Base-by-base conservation (phyloP, 2,888 invertebrate genomes). In the Synanthedon vespiformis region DNA sequence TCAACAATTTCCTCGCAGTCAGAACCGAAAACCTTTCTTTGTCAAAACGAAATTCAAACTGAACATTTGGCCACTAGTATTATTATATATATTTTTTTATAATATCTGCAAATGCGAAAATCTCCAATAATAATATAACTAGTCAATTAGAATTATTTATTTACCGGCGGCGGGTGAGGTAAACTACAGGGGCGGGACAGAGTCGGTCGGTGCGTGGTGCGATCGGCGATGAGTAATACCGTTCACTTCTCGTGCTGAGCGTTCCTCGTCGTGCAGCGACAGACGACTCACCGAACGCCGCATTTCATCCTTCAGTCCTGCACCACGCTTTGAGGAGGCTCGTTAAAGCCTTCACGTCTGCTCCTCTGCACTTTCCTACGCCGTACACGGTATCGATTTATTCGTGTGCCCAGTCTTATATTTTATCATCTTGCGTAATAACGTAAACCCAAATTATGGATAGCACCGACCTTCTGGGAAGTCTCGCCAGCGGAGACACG, bases 141-240 rank as follows among this genome's bases (percentile, higher is more conserved):
- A 34, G 10, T 34, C 34, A 34, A 34, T 34, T 34, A 34, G 34
- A 34, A 34, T 34, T 34, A 16, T 16, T 16, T 16, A 18, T 48
- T 18, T 48, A 48, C 48, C 13, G 16, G 48, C 48, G 12, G 2
- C 34, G 34, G 34, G 8, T 34, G 34, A 34, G 34, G 34, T 34
- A 10, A 34, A 34, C 34, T 8, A 13, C 51, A 34, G 34, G 40
- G 49, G 63, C 64, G 61, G 56, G 57, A 60, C 61, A 63, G 5
- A 22, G 57, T 63, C 54, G 49, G 56, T 57, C 60, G 58, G 61
- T 66, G 70, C 70, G 69, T 70, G 65, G 65, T 72, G 68, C 77
- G 72, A 83, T 84, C 65, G 72, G 68, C 77, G 72, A 84, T 85
- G 85, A 83, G 80, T 83, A 86, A 83, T 83, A 80, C 80, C 77